Percentiles rank a stretch among this genome's conserved stretches.
phyloP scores from a whole-genome alignment of 2,888 invertebrate genomes.

The Clunio marinus region DNA sequence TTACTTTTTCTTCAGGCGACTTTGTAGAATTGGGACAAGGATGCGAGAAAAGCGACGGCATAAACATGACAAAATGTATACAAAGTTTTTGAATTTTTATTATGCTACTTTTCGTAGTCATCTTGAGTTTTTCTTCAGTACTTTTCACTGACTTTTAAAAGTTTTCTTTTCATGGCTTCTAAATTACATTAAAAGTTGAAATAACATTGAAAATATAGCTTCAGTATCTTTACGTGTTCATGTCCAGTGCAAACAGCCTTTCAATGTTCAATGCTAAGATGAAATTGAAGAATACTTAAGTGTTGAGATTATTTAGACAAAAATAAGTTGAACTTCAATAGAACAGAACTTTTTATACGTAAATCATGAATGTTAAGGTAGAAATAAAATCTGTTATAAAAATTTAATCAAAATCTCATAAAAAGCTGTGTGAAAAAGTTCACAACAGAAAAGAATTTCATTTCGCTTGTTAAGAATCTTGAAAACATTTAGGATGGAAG shows the following conservation, averaged over 20 bases:
- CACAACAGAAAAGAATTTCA: constrained; percentile 6
- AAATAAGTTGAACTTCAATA: no score
- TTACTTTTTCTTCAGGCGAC: neutral
- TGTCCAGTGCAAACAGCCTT: no score
- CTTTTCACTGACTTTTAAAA: neutral
- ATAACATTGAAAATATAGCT: no score
- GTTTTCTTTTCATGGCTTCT: no score
- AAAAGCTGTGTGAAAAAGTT: neutral
- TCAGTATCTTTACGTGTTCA: no score
- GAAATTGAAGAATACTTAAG: no score
- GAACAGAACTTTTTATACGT: no score
- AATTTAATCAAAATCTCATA: neutral
- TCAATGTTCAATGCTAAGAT: no score
- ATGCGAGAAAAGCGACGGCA: constrained; percentile 4
- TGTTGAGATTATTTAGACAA: no score
- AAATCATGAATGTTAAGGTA: neutral
- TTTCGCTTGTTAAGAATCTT: neutral
- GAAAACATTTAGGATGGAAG: neutral
- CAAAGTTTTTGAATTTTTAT: constrained; percentile 12
- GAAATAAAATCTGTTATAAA: neutral
- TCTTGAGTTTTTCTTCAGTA: neutral
- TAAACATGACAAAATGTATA: constrained; percentile 5
- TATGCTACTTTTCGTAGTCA: neutral
- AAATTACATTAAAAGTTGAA: no score
- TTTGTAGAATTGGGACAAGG: neutral